Percentiles rank a stretch among this genome's conserved stretches.
Conservation (phyloP, 2,888 invertebrate genomes). For the Acrobasis suavella region DNA sequence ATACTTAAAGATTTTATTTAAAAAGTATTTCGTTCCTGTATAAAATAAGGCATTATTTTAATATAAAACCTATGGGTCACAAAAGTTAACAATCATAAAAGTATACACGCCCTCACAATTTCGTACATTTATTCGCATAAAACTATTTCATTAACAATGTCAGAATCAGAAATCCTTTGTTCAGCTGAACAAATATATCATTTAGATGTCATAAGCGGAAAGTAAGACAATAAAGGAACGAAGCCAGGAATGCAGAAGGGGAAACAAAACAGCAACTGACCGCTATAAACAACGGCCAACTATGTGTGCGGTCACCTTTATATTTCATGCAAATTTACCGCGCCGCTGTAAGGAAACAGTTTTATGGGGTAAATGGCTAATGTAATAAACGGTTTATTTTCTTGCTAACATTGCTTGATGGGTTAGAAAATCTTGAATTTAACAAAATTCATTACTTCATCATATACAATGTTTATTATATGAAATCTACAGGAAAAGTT, state of each 20-base stretch:
- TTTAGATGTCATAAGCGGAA: conserved; percentile 70
- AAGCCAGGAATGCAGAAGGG: conserved; percentile 75
- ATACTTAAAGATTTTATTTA: no score
- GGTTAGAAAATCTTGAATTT: background rate
- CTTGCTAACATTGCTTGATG: conserved; percentile 10
- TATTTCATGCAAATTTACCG: conserved; percentile 78
- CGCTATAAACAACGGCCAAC: conserved; percentile 77
- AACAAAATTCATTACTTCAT: background rate
- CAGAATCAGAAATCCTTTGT: conserved; percentile 32
- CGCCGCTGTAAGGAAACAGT: conserved; percentile 46
- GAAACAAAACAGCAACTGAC: conserved; percentile 63
- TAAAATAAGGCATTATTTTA: no score
- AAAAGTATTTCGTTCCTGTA: no score
- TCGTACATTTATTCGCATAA: conserved; percentile 26
- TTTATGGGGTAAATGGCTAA: conserved; percentile 56
- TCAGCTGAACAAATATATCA: conserved; percentile 57
- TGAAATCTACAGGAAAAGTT: no score
- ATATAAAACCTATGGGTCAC: background rate
- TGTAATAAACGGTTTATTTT: conserved; percentile 49
- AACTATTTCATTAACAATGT: conserved; percentile 26
- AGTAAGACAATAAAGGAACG: conserved; percentile 78
- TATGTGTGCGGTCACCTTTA: conserved; percentile 79
- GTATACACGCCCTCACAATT: background rate
- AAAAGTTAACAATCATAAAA: background rate
- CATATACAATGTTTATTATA: no score